Percentiles rank a stretch among this genome's conserved stretches.
phyloP scores from a whole-genome alignment of 2,888 invertebrate species.

The Panopea generosa region DNA sequence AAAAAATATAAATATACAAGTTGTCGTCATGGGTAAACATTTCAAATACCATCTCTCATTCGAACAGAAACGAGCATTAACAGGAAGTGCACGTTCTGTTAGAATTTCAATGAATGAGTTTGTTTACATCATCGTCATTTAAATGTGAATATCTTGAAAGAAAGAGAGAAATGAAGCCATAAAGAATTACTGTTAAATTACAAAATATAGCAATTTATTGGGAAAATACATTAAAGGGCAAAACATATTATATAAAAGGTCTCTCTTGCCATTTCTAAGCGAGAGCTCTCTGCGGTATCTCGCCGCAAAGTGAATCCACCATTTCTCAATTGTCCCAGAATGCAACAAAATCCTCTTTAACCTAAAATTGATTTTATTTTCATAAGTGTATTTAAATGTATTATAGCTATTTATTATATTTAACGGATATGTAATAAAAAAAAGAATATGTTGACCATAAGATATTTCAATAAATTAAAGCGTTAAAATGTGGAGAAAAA shows the following conservation, averaged over 20 bases:
- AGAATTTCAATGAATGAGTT: not conserved
- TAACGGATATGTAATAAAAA: not conserved
- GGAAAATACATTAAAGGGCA: too few relatives aligned
- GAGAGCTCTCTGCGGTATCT: constrained; percentile 36
- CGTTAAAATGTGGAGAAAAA: too few relatives aligned
- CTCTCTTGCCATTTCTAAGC: constrained; percentile 56
- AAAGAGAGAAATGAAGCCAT: too few relatives aligned
- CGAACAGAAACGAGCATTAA: too few relatives aligned
- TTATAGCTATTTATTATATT: not conserved
- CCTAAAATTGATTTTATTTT: not conserved
- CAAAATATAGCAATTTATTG: too few relatives aligned
- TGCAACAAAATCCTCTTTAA: constrained; percentile 21
- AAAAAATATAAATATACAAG: too few relatives aligned
- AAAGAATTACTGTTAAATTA: too few relatives aligned
- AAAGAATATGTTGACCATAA: not conserved
- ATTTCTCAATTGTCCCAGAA: constrained; percentile 60
- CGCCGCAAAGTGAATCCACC: constrained; percentile 39
- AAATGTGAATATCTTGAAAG: too few relatives aligned
- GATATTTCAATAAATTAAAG: constrained; percentile 1
- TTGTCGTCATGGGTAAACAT: too few relatives aligned
- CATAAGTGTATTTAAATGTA: not conserved
- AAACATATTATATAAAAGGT: constrained; percentile 1
- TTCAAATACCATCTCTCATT: too few relatives aligned
- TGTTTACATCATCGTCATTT: constrained; percentile 15
- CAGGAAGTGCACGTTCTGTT: not conserved